These are phyloP conservation scores for Amazona guildingii DNA, from an alignment of 2,113 vertebrate species.

Conservation along the genomic window DNA sequence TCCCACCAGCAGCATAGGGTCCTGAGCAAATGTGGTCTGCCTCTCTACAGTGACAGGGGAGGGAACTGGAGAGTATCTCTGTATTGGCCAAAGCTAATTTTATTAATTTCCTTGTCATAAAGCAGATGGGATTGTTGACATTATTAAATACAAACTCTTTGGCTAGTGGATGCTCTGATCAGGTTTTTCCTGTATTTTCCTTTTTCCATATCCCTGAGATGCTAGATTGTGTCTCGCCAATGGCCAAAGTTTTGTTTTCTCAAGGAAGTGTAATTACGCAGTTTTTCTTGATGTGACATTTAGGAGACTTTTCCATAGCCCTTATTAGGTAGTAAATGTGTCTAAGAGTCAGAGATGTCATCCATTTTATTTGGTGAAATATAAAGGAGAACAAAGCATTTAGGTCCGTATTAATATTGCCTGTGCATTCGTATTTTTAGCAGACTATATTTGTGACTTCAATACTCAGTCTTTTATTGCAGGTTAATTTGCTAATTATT, in stretches of 20 bases:
- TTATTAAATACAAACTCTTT: not conserved
- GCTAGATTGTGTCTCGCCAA: not conserved
- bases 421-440: not conserved
- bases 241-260: not conserved
- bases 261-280: not conserved
- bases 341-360: not conserved
- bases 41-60: too few relatives aligned
- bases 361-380: not conserved
- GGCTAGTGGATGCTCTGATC: not conserved
- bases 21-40: not conserved
- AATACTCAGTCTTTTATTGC: not conserved
- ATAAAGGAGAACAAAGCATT: not conserved
- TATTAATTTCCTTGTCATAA: not conserved
- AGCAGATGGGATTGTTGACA: not conserved
- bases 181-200: not conserved
- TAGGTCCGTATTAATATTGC: not conserved
- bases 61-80: not conserved
- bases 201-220: not conserved
- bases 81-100: not conserved
- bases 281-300: not conserved
- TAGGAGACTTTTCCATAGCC: not conserved
- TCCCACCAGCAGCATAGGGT: not conserved
- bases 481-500: not conserved
- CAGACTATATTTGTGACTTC: not conserved
- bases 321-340: not conserved